Percentiles rank a stretch among this genome's conserved stretches.
Evolutionary conservation across 2,113 vertebrate genomes (phyloP).

Genomic region (Gracilinanus agilis): DNA sequence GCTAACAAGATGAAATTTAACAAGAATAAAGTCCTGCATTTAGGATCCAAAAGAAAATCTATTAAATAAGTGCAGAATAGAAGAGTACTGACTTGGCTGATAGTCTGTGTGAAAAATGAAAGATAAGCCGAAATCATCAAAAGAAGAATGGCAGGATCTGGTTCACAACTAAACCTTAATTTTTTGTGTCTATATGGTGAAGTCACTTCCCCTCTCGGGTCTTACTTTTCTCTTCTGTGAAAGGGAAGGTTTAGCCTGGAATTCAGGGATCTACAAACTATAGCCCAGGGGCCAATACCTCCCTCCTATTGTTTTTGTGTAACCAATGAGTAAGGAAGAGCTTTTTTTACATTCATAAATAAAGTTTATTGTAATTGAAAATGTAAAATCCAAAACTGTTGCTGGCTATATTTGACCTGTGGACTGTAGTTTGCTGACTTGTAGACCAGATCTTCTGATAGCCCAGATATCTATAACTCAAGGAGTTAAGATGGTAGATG

Average conservation of each 20-base stretch:
- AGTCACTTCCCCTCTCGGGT: not conserved
- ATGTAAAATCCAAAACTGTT: not conserved
- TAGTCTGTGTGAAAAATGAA: not conserved
- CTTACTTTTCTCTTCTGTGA: not conserved
- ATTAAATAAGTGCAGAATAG: not conserved
- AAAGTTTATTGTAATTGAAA: not conserved
- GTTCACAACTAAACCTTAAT: not conserved
- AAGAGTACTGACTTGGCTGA: not conserved
- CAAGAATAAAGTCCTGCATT: not conserved
- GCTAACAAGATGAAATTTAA: not conserved
- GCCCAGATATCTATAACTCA: not conserved
- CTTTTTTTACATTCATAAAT: not conserved
- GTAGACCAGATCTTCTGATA: not conserved
- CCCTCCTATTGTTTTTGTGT: not conserved
- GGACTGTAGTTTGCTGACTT: not conserved
- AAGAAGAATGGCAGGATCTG: not conserved
- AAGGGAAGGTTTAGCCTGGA: not conserved
- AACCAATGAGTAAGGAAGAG: not conserved
- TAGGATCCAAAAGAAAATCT: not conserved
- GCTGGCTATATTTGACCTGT: not conserved
- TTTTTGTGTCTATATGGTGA: not conserved
- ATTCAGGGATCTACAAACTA: not conserved
- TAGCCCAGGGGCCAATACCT: not conserved
- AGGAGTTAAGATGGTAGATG: not conserved
- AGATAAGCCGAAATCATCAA: not conserved